Base-by-base conservation (phyloP, 2,113 vertebrate species). In the Python bivittatus region DNA sequence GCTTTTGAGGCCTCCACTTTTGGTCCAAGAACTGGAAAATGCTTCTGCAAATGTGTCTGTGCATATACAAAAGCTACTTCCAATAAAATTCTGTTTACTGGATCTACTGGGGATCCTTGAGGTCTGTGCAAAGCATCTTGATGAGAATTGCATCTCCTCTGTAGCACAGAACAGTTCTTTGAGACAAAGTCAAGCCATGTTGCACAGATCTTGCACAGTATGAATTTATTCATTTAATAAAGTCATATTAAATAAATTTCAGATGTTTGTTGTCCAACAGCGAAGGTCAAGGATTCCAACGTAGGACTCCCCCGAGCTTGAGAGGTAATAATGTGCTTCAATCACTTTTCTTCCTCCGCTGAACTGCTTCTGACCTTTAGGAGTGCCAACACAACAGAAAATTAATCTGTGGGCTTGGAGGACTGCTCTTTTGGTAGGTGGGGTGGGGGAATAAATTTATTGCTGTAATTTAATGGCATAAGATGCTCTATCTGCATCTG, bases 401-500 rank as follows among this genome's bases (percentile, higher is more conserved):
- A 84, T 20, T 42, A 90, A 60, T 53, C 22, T 42, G 38, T 22
- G 15, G 9, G 7, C 38, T 48, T 56, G 25, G 12, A 58, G 72
- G 1, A 52, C 25, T 23, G 42, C 42, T 54, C 9, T 44, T 48
- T 54, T 87, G 6, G n/a, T 9, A 7, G 7, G 48, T 48, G 33
- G 68, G n/a, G n/a, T 33, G 6, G 29, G 12, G 52, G 52, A 44
- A 89, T 92, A 86, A 89, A 56, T 72, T 90, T 68, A 56, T 57
- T 58, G 10, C 58, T 48, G 48, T 90, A 86, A 86, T n/a, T 68
- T 53, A 53, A 84, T 72, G 52, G 27, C 83, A 23, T 10, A 42
- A 89, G 91, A 58, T 60, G 83, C 72, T 54, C 58, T 86, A 72
- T 60, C 83, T 56, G 44, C 87, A 60, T 91, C 29, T 86, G 53